phyloP scores from a whole-genome alignment of 1,140 invertebrate genomes.

The Brachionus koreanus region DNA sequence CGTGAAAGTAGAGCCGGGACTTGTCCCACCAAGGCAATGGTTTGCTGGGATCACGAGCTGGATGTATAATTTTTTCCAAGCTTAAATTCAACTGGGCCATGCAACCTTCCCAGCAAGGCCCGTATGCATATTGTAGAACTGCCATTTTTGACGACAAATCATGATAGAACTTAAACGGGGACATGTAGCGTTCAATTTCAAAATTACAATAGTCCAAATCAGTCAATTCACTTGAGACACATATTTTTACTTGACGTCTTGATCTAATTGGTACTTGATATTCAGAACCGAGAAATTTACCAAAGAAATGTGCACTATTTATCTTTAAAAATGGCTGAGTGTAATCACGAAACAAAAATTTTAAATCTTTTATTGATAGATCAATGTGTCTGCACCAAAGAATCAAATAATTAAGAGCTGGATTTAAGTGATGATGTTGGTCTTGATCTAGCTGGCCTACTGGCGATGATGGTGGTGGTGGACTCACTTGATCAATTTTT shows the following conservation, averaged over 20 bases:
- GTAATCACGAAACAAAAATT: slow-evolving; percentile 86
- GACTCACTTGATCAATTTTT: slow-evolving; percentile 7
- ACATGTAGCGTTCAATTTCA: slow-evolving; percentile 71
- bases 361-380: slow-evolving; percentile 75
- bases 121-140: slow-evolving; percentile 4
- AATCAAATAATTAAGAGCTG: slow-evolving; percentile 59
- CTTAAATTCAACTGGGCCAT: slow-evolving; percentile 88
- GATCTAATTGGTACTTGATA: slow-evolving; percentile 72
- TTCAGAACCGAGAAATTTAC: slow-evolving; percentile 81
- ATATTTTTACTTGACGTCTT: slow-evolving; percentile 59
- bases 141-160: slow-evolving; percentile 77
- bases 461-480: background rate
- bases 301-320: slow-evolving; percentile 77
- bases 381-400: slow-evolving; percentile 84
- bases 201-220: slow-evolving; percentile 59
- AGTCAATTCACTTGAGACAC: slow-evolving; percentile 41
- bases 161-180: slow-evolving; percentile 91
- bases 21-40: slow-evolving; percentile 97
- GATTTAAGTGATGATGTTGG: background rate
- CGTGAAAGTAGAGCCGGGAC: slow-evolving; percentile 83
- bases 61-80: slow-evolving; percentile 71
- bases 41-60: slow-evolving; percentile 85
- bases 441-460: background rate
- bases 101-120: slow-evolving; percentile 88
- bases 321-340: slow-evolving; percentile 83